These are phyloP conservation scores for Hippopotamyrus pictus DNA, from an alignment of 2,797 vertebrate genomes.

Conservation along the genomic window DNA sequence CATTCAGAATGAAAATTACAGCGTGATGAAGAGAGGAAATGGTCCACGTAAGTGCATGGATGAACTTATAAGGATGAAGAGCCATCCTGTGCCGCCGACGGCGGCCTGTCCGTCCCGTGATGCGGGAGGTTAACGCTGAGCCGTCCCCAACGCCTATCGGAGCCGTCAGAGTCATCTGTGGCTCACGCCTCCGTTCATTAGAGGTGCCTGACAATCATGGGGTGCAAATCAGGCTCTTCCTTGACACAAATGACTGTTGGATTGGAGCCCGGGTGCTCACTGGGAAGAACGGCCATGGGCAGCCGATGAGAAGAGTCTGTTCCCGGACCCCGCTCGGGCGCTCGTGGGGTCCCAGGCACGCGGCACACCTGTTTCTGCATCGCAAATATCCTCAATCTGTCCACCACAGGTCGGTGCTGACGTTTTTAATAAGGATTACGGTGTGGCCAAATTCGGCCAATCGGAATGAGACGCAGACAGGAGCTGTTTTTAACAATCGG, in stretches of 20 bases:
- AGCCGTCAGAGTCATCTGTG: slow-evolving; percentile 47
- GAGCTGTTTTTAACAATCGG: slow-evolving; percentile 38
- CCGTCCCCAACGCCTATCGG: slow-evolving; percentile 35
- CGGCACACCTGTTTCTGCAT: slow-evolving; percentile 62
- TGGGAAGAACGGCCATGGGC: slow-evolving; percentile 48
- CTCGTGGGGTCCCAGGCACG: slow-evolving; percentile 53
- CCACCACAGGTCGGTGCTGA: slow-evolving; percentile 60
- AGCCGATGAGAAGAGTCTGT: slow-evolving; percentile 46
- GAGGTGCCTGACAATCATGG: slow-evolving; percentile 48
- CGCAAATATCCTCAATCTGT: slow-evolving; percentile 65
- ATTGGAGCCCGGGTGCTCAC: slow-evolving; percentile 44
- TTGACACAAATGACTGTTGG: slow-evolving; percentile 55
- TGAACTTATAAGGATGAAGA: slow-evolving; percentile 38
- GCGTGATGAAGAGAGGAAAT: slow-evolving; percentile 58
- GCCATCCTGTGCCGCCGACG: slow-evolving; percentile 31
- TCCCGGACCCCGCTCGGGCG: slow-evolving; percentile 37
- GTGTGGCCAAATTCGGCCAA: slow-evolving; percentile 52
- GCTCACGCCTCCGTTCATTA: slow-evolving; percentile 41
- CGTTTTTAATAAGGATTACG: slow-evolving; percentile 66
- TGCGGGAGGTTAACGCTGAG: slow-evolving; percentile 33
- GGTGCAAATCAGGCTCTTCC: slow-evolving; percentile 48
- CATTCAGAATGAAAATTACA: slow-evolving; percentile 44
- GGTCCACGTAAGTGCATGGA: slow-evolving; percentile 45
- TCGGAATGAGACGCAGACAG: slow-evolving; percentile 51
- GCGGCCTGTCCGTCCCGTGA: slow-evolving; percentile 28